Base-by-base conservation (phyloP, 2,113 vertebrate genomes). In the Etheostoma spectabile region DNA sequence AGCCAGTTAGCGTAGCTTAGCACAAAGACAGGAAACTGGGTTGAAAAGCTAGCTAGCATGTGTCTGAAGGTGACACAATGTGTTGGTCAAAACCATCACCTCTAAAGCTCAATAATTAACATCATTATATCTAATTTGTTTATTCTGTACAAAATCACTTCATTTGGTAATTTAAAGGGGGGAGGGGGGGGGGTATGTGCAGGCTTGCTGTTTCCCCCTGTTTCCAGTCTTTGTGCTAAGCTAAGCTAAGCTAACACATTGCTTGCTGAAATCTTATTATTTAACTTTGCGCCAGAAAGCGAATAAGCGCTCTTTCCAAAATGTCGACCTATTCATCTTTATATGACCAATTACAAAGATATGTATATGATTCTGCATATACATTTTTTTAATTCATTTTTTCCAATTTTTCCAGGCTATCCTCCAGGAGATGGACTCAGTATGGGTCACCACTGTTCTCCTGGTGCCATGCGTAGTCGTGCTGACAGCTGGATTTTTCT, bases 401-500 rank as follows among this genome's bases (percentile, higher is more conserved):
- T 27, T 27, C 3, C 1, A 64, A n/a, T n/a, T 16, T 46, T 48
- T 84, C 1, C 60, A 89, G 88, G 27, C 49, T 2, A 21, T 63
- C 21, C 85, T 76, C 42, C 79, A 89, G 90, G 90, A 94, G 65
- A 97, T 98, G 96, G 94, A 96, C 16, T 12, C 95, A 8, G 2
- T 14, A 0, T 88, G 89, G 93, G 83, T 68, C 56, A 84, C 90
- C 16, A 93, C 95, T 0, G 77, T 96, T 1, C 90, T 98, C 51
- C 76, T 96, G 80, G 82, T 98, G 4, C 97, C 96, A 0, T 75
- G 96, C 53, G 92, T 96, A 19, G 90, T 98, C 2, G 56, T 97
- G 63, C 93, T 95, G 8, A 94, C 97, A 45, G 97, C 97, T 15
- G 97, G 95, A n/a, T 61, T 98, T 19, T 94, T 97, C 84, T 96